Conservation (phyloP, 1,140 invertebrate genomes). For the Apis florea region DNA sequence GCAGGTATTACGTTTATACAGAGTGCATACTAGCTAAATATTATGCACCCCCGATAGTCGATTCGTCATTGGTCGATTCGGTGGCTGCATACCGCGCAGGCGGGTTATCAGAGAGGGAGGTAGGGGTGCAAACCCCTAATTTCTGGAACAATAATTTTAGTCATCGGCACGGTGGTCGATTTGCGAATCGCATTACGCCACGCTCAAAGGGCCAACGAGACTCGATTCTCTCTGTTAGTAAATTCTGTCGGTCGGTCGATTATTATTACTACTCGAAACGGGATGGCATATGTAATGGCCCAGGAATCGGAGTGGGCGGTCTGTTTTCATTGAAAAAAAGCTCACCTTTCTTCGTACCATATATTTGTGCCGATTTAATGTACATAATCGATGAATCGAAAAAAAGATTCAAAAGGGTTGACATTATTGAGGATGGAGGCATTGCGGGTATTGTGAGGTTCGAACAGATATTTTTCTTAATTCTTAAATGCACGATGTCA, state of each 20-base stretch:
- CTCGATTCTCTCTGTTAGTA: slow-evolving; percentile 34
- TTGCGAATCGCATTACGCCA: slow-evolving; percentile 54
- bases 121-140: slow-evolving; percentile 50
- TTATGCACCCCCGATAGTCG: slow-evolving; percentile 60
- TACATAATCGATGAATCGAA: slow-evolving; percentile 26
- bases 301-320: slow-evolving; percentile 28
- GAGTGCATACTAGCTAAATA: slow-evolving; percentile 38
- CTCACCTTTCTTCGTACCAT: not conserved
- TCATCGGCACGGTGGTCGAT: slow-evolving; percentile 51
- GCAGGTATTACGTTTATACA: not conserved
- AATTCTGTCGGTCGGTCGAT: slow-evolving; percentile 18
- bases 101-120: slow-evolving; percentile 12
- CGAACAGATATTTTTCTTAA: too few species aligned
- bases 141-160: slow-evolving; percentile 60
- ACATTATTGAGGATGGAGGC: not conserved
- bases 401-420: slow-evolving; percentile 16
- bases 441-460: not conserved
- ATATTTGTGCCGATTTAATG: not conserved
- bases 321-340: slow-evolving; percentile 44
- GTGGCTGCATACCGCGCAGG: slow-evolving; percentile 32
- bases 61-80: slow-evolving; percentile 61
- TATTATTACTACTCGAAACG: slow-evolving; percentile 9
- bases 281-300: not conserved
- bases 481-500: too few species aligned
- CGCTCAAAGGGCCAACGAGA: slow-evolving; percentile 56